Base-by-base conservation (phyloP, 1,140 invertebrate species). In the Phocides pigmalion region DNA sequence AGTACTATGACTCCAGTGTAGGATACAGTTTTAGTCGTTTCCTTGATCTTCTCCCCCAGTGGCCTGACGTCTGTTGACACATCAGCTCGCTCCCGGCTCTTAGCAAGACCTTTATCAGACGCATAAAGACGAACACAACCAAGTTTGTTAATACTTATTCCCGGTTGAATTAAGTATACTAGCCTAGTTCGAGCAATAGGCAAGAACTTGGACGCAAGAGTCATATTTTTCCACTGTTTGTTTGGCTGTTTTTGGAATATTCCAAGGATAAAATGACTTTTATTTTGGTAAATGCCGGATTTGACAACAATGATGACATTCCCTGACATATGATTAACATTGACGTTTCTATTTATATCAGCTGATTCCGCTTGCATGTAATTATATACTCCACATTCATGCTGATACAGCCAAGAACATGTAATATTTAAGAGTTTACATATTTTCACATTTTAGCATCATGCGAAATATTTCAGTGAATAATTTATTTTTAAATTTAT, bases 11-110 rank as follows among this genome's bases (percentile, higher is more conserved):
- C 94, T 8, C 94, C 94, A 64, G 95, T 93, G 75, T 98, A 97
- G 44, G 95, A 96, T 32, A 93, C 95, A 68, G 97, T 97, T 84
- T 97, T 97, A 17, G 96, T 96, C 22, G 95, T 96, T 90, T 98
- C 96, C 91, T 97, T 98, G 1, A 98, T 96, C 94, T 94, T 95
- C 78, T 95, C 94, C 19, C 94, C 94, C 4, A 95, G 71, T 15
- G 94, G 94, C 54, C 93, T 91, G 1, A 95, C 94, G 88, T 95
- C 93, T 4, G 93, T 94, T 16, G 93, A 93, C 2, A 94, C 81
- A 50, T 92, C 85, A 20, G 69, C 63, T 69, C 70, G 78, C 62
- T 87, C 84, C 68, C 77, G 72, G 59, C 79, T 81, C 80, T 76
- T 85, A 8, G 87, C 71, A 50, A 92, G 73, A 25, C 81, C 68